Base-by-base conservation (phyloP, 1,140 invertebrate genomes). In the Patella vulgata region DNA sequence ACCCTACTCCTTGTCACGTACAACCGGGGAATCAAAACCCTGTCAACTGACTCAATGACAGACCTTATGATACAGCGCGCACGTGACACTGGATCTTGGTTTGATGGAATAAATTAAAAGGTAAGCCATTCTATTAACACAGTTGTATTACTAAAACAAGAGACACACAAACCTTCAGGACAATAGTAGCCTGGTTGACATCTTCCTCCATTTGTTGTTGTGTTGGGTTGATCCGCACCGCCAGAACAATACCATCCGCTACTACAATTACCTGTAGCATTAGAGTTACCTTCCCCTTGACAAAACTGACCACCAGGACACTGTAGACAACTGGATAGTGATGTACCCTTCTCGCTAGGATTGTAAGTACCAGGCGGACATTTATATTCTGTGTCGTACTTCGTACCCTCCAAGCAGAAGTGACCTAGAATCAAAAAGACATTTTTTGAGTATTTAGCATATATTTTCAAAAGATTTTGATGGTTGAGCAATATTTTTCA, bases 271-370 rank as follows among this genome's bases (percentile, higher is more conserved):
- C 79, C 80, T n/a, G 78, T 81, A 2, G 76, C 75, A n/a, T 63
- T 53, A 21, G 66, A 61, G 61, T 78, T 79, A 57, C 72, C 80
- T 31, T 67, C 47, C 1, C 77, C 78, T 39, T 73, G 65, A 63
- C 80, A 82, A 54, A 81, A 82, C 46, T 74, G 57, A 9, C 80
- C 80, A 6, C 70, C 74, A n/a, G 78, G 71, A 46, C 79, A 81
- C 30, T 48, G 27, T n/a, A 70, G 54, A 65, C 79, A 81, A 52
- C 73, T 73, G 1, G 58, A 27, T 11, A 39, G 25, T 8, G 64
- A 54, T 27, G 61, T 68, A 6, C 63, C 68, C 9, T 62, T 54
- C 21, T 66, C 66, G 8, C 46, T 39, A n/a, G 77, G 70, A 48
- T 82, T 82, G 61, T 77, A 82, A 0, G 66, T 73, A 17, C 81